phyloP scores from a whole-genome alignment of 2,888 invertebrate species.

The Tromatobia lineatoria region DNA sequence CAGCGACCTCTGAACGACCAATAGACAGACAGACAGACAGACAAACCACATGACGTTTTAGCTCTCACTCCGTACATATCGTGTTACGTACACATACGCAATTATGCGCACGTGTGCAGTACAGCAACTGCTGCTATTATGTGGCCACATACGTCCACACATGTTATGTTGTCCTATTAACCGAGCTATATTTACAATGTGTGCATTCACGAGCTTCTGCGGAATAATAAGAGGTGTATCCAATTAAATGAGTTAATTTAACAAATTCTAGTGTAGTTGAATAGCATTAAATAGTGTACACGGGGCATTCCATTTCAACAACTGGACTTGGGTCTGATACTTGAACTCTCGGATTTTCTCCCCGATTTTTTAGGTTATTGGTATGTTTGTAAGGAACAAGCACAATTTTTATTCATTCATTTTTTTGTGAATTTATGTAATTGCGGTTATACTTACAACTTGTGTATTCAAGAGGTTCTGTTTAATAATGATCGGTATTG shows the following conservation, averaged over 20 bases:
- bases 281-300: neutral
- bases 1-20: neutral
- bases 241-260: constrained; percentile 81
- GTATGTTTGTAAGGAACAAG: too few relatives aligned
- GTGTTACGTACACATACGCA: constrained; percentile 64
- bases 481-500: too few relatives aligned
- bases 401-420: too few relatives aligned
- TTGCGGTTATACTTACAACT: too few relatives aligned
- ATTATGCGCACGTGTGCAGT: neutral
- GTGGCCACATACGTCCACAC: constrained; percentile 21
- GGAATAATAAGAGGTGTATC: constrained; percentile 62
- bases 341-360: too few relatives aligned
- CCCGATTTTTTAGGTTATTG: too few relatives aligned
- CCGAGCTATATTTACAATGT: neutral
- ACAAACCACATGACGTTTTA: constrained; percentile 66
- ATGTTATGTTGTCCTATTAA: constrained; percentile 7
- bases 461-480: too few relatives aligned
- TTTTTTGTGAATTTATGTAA: too few relatives aligned
- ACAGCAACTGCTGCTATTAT: constrained; percentile 8
- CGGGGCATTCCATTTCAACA: too few relatives aligned
- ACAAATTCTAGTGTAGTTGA: constrained; percentile 73
- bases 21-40: neutral
- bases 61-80: constrained; percentile 68
- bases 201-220: constrained; percentile 28
- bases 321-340: too few relatives aligned